A percentile compares a stretch with the other conserved stretches of the same genome.
Conservation (phyloP, 53 echinoderm and acorn worm species). For the Temnopleurus reevesii region DNA sequence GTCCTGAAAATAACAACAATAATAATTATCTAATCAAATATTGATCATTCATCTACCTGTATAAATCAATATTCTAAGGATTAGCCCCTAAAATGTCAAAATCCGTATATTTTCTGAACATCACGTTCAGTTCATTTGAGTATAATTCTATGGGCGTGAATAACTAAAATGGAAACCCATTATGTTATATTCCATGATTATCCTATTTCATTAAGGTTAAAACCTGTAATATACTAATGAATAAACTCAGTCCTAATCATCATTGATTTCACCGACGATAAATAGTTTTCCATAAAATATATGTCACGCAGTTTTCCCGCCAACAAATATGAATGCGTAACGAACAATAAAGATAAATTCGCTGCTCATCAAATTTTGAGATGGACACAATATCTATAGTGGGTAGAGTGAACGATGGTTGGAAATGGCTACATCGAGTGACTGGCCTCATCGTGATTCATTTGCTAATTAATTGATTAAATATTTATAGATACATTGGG, state of each 20-base stretch:
- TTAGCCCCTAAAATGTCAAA: no score
- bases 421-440: neutral
- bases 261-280: neutral
- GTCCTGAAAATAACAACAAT: no score
- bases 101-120: no score
- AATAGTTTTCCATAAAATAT: neutral
- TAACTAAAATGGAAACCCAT: neutral
- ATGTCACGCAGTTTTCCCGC: neutral
- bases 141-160: neutral
- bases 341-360: neutral
- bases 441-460: neutral
- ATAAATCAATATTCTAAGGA: no score
- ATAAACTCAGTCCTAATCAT: constrained; percentile 1
- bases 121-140: no score
- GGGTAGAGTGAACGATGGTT: neutral
- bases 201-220: neutral
- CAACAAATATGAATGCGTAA: neutral
- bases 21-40: no score
- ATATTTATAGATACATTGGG: constrained; percentile 43
- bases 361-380: neutral
- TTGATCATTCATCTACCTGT: no score
- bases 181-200: neutral
- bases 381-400: neutral
- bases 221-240: neutral
- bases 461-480: constrained; percentile 61